Conservation (phyloP, 2,888 invertebrate genomes). For the Polydrusus cervinus region DNA sequence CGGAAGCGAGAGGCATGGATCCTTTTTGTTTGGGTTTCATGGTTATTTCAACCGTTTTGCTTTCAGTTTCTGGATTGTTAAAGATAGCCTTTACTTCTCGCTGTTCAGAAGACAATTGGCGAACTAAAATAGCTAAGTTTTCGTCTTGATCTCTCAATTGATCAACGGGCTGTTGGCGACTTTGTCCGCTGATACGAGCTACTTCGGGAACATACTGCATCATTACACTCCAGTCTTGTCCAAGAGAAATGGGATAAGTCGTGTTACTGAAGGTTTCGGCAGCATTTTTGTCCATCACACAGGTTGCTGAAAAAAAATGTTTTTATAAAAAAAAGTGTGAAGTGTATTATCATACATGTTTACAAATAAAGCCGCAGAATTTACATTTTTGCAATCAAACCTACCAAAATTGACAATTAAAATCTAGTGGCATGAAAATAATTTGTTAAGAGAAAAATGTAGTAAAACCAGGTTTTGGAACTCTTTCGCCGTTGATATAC, state of each 20-base stretch:
- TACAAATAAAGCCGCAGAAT: no score
- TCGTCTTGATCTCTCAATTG: constrained; percentile 66
- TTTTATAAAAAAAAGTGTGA: no score
- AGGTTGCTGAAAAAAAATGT: constrained; percentile 64
- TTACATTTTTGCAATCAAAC: no score
- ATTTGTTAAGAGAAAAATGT: no score
- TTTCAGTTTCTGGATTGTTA: constrained; percentile 65
- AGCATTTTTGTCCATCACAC: constrained; percentile 75
- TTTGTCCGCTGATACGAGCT: constrained; percentile 59
- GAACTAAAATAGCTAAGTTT: constrained; percentile 70
- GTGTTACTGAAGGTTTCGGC: constrained; percentile 80
- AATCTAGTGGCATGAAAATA: no score
- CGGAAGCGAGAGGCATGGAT: constrained; percentile 67
- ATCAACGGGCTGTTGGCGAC: constrained; percentile 60
- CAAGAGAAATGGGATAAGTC: constrained; percentile 73
- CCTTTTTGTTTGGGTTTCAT: constrained; percentile 61
- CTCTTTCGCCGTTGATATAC: no score
- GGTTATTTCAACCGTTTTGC: constrained; percentile 67
- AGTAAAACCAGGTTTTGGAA: no score
- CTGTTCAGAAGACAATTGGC: constrained; percentile 64
- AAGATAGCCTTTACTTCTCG: constrained; percentile 72
- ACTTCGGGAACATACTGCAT: constrained; percentile 71
- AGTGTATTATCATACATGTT: no score
- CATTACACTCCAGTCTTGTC: constrained; percentile 77
- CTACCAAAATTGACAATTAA: no score